Percentiles rank a stretch among this genome's conserved stretches.
Evolutionary conservation across 2,888 invertebrate genomes (phyloP).

Genomic region (Lordiphosa fenestrarum): DNA sequence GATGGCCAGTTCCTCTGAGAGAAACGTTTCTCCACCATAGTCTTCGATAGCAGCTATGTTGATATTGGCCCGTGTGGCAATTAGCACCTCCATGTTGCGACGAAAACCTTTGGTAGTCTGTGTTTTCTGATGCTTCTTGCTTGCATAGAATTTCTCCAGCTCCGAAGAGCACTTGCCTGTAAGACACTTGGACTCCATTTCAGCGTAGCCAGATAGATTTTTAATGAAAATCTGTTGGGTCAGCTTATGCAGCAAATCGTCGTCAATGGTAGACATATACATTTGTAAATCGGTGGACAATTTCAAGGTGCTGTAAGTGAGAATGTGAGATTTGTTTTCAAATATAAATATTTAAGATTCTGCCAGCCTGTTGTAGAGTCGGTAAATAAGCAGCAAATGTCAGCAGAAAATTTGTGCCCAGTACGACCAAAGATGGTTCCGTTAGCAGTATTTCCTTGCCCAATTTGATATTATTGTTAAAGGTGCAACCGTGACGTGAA

Average conservation of each 20-base stretch:
- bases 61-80: constrained; percentile 94
- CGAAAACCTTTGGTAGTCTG: constrained; percentile 95
- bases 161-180: constrained; percentile 88
- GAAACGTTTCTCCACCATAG: constrained; percentile 97
- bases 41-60: constrained; percentile 97
- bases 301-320: constrained; percentile 84
- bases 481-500: too few relatives aligned
- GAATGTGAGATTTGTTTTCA: neutral
- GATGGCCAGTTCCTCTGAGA: constrained; percentile 96
- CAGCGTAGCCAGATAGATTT: constrained; percentile 89
- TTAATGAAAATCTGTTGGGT: constrained; percentile 90
- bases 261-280: constrained; percentile 90
- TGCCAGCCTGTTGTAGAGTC: too few relatives aligned
- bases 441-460: too few relatives aligned
- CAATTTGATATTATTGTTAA: too few relatives aligned
- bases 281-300: constrained; percentile 87
- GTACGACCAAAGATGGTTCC: too few relatives aligned
- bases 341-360: neutral
- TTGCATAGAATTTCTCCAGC: constrained; percentile 92
- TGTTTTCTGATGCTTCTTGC: constrained; percentile 96
- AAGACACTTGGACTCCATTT: constrained; percentile 88
- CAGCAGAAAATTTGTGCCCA: too few relatives aligned
- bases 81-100: constrained; percentile 95
- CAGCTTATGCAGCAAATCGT: constrained; percentile 88
- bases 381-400: too few relatives aligned